Conservation (phyloP, 2,113 vertebrate genomes). For the Lepidothrix coronata region DNA sequence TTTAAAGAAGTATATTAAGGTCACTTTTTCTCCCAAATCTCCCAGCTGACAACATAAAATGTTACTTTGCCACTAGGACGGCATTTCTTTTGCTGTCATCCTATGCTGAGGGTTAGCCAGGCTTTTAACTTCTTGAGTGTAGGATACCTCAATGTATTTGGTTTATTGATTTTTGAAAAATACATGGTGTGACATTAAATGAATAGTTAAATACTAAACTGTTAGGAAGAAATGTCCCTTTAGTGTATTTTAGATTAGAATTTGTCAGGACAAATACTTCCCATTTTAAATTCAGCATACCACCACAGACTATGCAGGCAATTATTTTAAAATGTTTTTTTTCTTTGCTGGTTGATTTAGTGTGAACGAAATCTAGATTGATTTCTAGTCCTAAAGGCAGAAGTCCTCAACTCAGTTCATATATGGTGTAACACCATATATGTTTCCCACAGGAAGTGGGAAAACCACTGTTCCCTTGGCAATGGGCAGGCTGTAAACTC, state of each 20-base stretch:
- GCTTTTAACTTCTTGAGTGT: background rate
- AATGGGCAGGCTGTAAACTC: background rate
- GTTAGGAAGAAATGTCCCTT: background rate
- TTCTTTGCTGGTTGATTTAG: background rate
- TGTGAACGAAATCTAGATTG: background rate
- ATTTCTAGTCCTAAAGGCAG: background rate
- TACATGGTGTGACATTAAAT: background rate
- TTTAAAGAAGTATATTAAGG: background rate
- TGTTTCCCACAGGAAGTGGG: background rate
- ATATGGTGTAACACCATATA: rapidly evolving
- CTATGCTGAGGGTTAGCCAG: background rate
- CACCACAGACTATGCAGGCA: background rate
- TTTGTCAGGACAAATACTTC: background rate
- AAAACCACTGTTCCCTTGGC: background rate
- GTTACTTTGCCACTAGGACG: background rate
- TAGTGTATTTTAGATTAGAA: background rate
- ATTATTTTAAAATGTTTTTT: background rate
- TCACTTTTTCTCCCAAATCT: background rate
- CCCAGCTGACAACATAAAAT: background rate
- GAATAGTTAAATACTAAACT: background rate
- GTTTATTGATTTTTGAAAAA: constrained; percentile 44
- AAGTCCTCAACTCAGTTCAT: background rate
- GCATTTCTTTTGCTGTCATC: background rate
- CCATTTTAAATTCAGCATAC: background rate
- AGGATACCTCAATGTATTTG: background rate